Evolutionary conservation across 2,113 vertebrate species (phyloP), one percentile per base, ranked within the genome.

Genomic region (Nothocercus nigrocapillus): DNA sequence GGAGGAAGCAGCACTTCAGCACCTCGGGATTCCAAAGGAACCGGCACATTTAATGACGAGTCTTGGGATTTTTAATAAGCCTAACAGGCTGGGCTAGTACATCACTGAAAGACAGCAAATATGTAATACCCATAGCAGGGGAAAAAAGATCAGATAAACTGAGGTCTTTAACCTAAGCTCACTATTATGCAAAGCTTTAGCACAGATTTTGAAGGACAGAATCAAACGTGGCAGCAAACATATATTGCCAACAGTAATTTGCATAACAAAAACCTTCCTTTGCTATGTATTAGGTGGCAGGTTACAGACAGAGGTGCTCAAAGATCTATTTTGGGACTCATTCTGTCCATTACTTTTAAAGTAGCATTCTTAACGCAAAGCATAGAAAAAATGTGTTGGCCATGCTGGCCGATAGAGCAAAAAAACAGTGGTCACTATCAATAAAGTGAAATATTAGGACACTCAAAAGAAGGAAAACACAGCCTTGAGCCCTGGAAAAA

Each of bases 401-500:
- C 27, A 61, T 28, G 11, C n/a, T 81, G 22, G 28, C 17, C 69
- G 54, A 86, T 45, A 32, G 16, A 36, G 47, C 36, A 47, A 9
- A 58, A 28, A 28, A 14, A 36, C 24, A 51, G 53, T 8, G 9
- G 72, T 79, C 27, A 90, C 4, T 73, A 19, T 80, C 20, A 68
- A 72, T 36, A 58, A 3, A 76, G 12, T 40, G 10, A 40, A 54
- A 30, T 73, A 85, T 8, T 49, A 80, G 38, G 40, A 51, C 3
- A 21, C 13, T 0, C 3, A 53, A 25, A 4, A 4, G 21, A 13
- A 32, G 56, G 61, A 62, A 40, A 21, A 7, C 0, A 38, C 4
- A 77, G 72, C 3, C 11, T 66, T 62, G 85, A 83, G 21, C 7
- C 73, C 6, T 51, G 4, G 17, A 89, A 73, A 63, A 59, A 74